Base-by-base conservation (phyloP, 2,113 vertebrate species). In the Daubentonia madagascariensis region DNA sequence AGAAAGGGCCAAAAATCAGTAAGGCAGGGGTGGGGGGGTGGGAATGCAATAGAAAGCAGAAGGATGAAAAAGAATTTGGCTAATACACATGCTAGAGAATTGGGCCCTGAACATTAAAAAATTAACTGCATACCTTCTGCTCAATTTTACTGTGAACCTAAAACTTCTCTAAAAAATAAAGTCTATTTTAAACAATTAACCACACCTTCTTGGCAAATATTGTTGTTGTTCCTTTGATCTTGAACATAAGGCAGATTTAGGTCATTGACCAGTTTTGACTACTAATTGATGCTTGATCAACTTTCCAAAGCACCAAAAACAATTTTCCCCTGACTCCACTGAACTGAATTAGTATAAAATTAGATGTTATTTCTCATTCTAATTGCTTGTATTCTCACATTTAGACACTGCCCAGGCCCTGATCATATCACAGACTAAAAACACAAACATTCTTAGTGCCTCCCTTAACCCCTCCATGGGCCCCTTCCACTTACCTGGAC, bases 401-500 rank as follows among this genome's bases (percentile, higher is more conserved):
- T 48, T 40, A 68, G 37, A 61, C 48, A 91, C 48, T 67, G 50
- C 16, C 80, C 78, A 40, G 22, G 40, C 50, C 73, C 68, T 89
- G 32, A 50, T 22, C 25, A 52, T 23, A 28, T n/a, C 17, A 75
- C 22, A 84, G 3, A 32, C 11, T 30, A 52, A 90, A 75, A 86
- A 22, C 18, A 70, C 79, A 85, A 86, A 65, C 40, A 70, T 25
- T 78, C 25, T 59, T 48, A 37, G 25, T 43, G 25, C 14, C 43
- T 13, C 18, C 11, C 40, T 28, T 25, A 20, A 5, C 18, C 2
- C 37, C 43, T 80, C 32, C 50, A 2, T 3, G 7, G 2, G 30
- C 11, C 68, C 52, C 25, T 30, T 89, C 28, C 72, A 84, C 97
- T 96, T 83, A 95, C 89, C 89, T 94, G 92, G 45, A 89, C 83